Percentiles rank a stretch among this genome's conserved stretches.
Conservation (phyloP, 2,888 invertebrate species). For the Cryptus viduatorius region DNA sequence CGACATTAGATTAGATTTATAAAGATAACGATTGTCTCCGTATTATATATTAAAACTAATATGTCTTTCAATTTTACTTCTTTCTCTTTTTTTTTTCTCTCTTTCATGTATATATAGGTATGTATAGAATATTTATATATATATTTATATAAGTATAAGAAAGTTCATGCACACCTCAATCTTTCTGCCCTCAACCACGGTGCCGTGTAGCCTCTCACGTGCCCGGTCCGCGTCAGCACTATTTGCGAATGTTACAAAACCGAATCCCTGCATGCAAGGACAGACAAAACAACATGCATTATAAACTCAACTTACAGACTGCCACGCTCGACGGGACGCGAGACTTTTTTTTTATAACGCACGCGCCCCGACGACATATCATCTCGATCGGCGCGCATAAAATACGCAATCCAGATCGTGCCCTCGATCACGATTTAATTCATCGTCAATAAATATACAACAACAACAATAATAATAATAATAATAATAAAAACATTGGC, state of each 20-base stretch:
- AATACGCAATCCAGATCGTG: conserved; percentile 69
- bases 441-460: conserved; percentile 63
- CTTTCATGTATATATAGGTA: conserved; percentile 85
- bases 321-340: conserved; percentile 79
- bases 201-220: conserved; percentile 99
- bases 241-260: conserved; percentile 99
- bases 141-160: conserved; percentile 86
- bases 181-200: conserved; percentile 99
- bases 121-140: conserved; percentile 84
- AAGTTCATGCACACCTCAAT: conserved; percentile 99
- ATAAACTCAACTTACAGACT: conserved; percentile 86
- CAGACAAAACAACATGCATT: conserved; percentile 97
- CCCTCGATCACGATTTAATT: conserved; percentile 70
- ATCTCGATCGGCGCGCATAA: conserved; percentile 65
- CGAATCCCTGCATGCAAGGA: conserved; percentile 99
- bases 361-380: conserved; percentile 61
- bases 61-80: conserved; percentile 72
- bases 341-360: conserved; percentile 45
- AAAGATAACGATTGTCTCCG: conserved; percentile 61
- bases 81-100: conserved; percentile 54
- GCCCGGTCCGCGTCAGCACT: conserved; percentile 99
- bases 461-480: conserved; percentile 39
- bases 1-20: conserved; percentile 57
- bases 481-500: conserved; percentile 45
- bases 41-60: conserved; percentile 54